Conservation (phyloP, 1,140 invertebrate genomes). For the Frieseomelitta varia region DNA sequence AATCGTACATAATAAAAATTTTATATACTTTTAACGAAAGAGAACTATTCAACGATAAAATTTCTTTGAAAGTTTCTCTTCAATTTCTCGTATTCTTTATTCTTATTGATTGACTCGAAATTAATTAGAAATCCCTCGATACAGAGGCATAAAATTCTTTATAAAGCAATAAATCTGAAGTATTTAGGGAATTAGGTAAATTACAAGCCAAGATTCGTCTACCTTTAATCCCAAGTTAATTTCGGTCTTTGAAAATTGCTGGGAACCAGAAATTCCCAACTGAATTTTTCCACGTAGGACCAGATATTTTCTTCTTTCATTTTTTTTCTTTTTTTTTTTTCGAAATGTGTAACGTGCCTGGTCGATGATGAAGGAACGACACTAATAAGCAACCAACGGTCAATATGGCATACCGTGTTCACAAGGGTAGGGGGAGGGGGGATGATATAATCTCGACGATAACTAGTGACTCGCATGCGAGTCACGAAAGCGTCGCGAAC, state of each 20-base stretch:
- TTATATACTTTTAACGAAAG: not conserved
- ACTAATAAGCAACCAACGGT: conserved; percentile 60
- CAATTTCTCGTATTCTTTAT: not conserved
- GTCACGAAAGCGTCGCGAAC: conserved; percentile 61
- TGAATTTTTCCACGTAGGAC: not conserved
- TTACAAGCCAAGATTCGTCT: not conserved
- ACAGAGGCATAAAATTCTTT: too few species aligned
- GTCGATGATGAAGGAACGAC: conserved; percentile 64
- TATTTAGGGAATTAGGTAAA: not conserved
- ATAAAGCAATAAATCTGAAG: not conserved
- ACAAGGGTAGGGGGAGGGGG: conserved; percentile 2
- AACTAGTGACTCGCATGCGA: conserved; percentile 64
- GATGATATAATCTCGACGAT: conserved; percentile 65
- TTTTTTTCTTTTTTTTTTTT: not conserved
- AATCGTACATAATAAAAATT: not conserved
- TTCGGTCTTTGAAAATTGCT: not conserved
- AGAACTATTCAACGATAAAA: not conserved
- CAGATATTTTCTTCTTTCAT: not conserved
- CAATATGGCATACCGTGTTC: conserved; percentile 57
- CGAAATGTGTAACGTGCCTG: conserved; percentile 34
- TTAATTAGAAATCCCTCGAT: not conserved
- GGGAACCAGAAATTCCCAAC: not conserved
- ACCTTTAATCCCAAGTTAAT: not conserved
- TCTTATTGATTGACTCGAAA: not conserved
- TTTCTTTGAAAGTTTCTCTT: not conserved